These are phyloP conservation scores for Dallia pectoralis DNA, from an alignment of 2,797 vertebrate genomes.

Conservation along the genomic window DNA sequence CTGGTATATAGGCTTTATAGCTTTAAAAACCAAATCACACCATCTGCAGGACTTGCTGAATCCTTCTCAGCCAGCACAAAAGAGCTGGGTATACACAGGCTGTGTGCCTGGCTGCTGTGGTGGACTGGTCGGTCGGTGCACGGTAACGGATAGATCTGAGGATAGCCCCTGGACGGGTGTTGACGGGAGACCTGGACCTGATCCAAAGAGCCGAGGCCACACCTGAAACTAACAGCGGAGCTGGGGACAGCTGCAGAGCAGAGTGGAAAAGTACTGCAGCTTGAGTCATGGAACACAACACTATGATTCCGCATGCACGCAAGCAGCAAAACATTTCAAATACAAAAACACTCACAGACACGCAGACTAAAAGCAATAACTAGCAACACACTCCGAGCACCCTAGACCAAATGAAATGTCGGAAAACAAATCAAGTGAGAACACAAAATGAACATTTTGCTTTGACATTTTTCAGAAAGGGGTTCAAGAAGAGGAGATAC, in stretches of 20 bases:
- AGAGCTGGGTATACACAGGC: conserved; percentile 18
- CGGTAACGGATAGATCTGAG: conserved; percentile 27
- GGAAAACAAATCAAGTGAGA: background rate
- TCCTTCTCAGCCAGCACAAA: conserved; percentile 20
- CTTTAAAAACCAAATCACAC: background rate
- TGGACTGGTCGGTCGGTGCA: conserved; percentile 5
- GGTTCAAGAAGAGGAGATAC: background rate
- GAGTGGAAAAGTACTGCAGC: conserved; percentile 49
- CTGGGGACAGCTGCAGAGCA: background rate
- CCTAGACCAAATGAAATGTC: background rate
- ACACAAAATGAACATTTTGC: background rate
- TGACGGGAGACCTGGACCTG: conserved; percentile 31
- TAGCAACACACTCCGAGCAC: background rate
- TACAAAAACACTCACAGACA: background rate
- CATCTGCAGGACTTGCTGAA: background rate
- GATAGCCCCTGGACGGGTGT: conserved; percentile 30
- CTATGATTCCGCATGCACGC: background rate
- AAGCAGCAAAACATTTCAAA: conserved; percentile 2
- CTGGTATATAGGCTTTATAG: too few species aligned
- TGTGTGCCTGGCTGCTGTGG: conserved; percentile 1
- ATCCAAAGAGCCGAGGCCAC: conserved; percentile 34
- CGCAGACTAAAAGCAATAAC: background rate
- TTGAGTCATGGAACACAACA: conserved; percentile 4
- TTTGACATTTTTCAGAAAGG: background rate
- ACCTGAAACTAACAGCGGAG: conserved; percentile 28